Base-by-base conservation (phyloP, 2,113 vertebrate species). In the Triplophysa rosa region DNA sequence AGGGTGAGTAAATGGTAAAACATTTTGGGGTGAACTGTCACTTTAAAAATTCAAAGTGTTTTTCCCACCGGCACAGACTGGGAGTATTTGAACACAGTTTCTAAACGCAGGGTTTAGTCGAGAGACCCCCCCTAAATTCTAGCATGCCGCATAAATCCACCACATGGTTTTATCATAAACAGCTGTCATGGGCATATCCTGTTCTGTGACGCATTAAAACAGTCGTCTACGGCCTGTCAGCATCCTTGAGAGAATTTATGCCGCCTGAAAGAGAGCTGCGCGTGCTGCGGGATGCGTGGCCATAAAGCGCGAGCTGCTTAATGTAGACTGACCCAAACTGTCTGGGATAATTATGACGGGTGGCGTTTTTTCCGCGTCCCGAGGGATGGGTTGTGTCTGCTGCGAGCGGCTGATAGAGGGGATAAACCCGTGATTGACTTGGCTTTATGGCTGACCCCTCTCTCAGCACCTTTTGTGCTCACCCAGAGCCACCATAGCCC, bases 301-400 rank as follows among this genome's bases (percentile, higher is more conserved):
- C 33, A 21, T 65, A 65, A 67, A 67, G 45, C 47, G 14, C 49
- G 24, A 67, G 68, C 37, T 26, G 40, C 58, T 23, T 45, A 70
- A 67, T 58, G 63, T 14, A n/a, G 65, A 49, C 61, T 69, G 58
- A 59, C 5, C 42, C n/a, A 37, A 61, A 58, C 40, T 63, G 54
- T 68, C 62, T 58, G 37, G 71, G 23, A 63, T 79, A 69, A 83
- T 83, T 74, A 79, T 82, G 66, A 70, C 12, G 3, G 14, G 67
- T 24, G 66, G 37, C 45, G 52, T 33, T 21, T 33, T 29, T 13
- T 24, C 56, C 17, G 1, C 17, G 29, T 40, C n/a, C 14, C 23
- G 47, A 59, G 80, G 23, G 63, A 82, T 9, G 67, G 23, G 1
- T 17, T 62, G 16, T 54, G 74, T 64, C 59, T 66, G 66, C 61